phyloP scores from a whole-genome alignment of 2,888 invertebrate species.

The Drosophila robusta region DNA sequence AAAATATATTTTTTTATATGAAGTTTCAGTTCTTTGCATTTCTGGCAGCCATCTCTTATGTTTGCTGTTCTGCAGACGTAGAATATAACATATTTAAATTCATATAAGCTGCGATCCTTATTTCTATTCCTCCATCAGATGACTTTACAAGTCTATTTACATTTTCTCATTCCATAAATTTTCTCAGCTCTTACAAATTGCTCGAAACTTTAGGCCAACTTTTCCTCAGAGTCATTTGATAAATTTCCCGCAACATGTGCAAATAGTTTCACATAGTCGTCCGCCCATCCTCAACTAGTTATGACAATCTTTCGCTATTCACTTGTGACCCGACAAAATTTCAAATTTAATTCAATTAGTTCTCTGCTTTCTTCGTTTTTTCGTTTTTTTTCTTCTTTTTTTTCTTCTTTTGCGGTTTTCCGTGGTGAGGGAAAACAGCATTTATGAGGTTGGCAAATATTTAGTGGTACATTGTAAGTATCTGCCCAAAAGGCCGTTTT shows the following conservation, averaged over 20 bases:
- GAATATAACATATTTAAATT: not conserved
- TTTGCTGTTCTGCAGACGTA: no score
- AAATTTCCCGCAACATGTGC: slow-evolving; percentile 4
- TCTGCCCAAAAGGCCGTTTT: slow-evolving; percentile 41
- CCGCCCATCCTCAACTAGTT: not conserved
- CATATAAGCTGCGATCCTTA: not conserved
- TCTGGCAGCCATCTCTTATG: no score
- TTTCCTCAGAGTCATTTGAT: not conserved
- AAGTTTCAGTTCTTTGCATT: no score
- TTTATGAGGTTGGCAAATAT: slow-evolving; percentile 52
- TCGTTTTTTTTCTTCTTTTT: slow-evolving; percentile 5
- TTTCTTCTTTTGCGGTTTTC: slow-evolving; percentile 8
- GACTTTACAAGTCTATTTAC: not conserved
- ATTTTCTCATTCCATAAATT: not conserved
- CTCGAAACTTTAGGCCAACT: not conserved
- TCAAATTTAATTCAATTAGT: slow-evolving; percentile 73
- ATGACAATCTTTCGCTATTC: slow-evolving; percentile 12
- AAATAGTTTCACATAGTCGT: slow-evolving; percentile 11
- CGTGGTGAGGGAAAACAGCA: slow-evolving; percentile 6
- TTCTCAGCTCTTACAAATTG: not conserved
- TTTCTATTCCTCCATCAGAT: not conserved
- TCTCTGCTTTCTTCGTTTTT: slow-evolving; percentile 15
- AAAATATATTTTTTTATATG: no score
- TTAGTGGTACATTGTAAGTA: slow-evolving; percentile 49
- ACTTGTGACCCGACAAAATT: slow-evolving; percentile 46